Base-by-base conservation (phyloP, 2,113 vertebrate genomes). In the Misgurnus mizolepis region DNA sequence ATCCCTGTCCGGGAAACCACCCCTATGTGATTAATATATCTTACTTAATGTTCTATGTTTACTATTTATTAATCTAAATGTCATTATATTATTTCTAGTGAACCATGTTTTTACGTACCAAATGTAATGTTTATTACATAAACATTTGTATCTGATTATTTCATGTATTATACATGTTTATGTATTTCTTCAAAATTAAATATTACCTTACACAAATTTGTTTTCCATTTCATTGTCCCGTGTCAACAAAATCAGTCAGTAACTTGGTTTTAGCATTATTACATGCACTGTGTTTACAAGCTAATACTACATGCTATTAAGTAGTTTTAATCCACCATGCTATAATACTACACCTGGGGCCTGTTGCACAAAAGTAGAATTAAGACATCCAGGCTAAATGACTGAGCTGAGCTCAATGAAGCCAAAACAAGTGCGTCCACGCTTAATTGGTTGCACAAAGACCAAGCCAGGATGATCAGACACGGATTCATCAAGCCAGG, bases 131-230 rank as follows among this genome's bases (percentile, higher is more conserved):
- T 22, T 5, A 45, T 22, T 43, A 43, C 3, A 8, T 22, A 6
- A 60, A 43, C n/a, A 6, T 41, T 56, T 18, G 17, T 73, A 45
- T 60, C 12, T 45, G 10, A 73, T 58, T 45, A 22, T 74, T 43
- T 61, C 34, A 73, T 64, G 3, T 40, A 73, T 73, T 11, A 70
- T 49, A 15, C 61, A 41, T 61, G 39, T 43, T 27, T 41, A 18
- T 67, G 17, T 18, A 17, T 34, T 75, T 61, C 72, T 62, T 6
- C 40, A 22, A 3, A 34, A 75, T 27, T 75, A 75, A 75, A 75
- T 62, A 62, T 64, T 39, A 47, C 27, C 34, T 12, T 6, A 56
- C 34, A 39, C 27, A 71, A 6, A 34, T 47, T 14, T 75, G 56
- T 43, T 73, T 18, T 71, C 9, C 5, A 39, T 61, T n/a, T 14